Evolutionary conservation across 2,888 invertebrate species (phyloP).

Genomic region (Parnassius glacialis): DNA sequence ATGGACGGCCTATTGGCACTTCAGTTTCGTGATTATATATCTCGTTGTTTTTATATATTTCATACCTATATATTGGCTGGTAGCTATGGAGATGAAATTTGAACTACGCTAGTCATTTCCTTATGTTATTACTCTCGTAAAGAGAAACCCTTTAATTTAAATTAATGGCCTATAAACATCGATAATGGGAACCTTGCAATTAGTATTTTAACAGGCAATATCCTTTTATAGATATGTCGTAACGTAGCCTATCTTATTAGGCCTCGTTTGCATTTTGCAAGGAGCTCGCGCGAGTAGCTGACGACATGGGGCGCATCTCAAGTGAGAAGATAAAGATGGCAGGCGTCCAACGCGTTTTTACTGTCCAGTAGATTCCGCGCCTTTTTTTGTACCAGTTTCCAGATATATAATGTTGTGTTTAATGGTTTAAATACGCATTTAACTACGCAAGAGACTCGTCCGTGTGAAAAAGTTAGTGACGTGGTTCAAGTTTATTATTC

Average conservation of each 20-base stretch:
- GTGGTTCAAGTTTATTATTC: too few relatives aligned
- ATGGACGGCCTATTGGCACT: too few relatives aligned
- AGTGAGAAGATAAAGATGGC: slow-evolving; percentile 25
- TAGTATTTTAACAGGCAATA: slow-evolving; percentile 17
- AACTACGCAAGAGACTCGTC: slow-evolving; percentile 10
- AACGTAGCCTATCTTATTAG: slow-evolving; percentile 13
- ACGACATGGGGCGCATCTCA: slow-evolving; percentile 20
- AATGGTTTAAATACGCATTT: slow-evolving; percentile 9
- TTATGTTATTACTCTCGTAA: not conserved
- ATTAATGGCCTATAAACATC: slow-evolving; percentile 5
- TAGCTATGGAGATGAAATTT: too few relatives aligned
- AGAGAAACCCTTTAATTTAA: slow-evolving; percentile 4
- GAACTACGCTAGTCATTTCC: not conserved
- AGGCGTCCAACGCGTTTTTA: slow-evolving; percentile 13
- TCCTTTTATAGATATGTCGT: slow-evolving; percentile 17
- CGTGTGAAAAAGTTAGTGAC: not conserved
- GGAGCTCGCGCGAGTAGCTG: slow-evolving; percentile 28
- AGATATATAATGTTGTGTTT: not conserved
- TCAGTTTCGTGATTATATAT: too few relatives aligned
- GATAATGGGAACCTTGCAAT: slow-evolving; percentile 14
- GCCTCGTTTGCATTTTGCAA: slow-evolving; percentile 21
- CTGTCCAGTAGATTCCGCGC: slow-evolving; percentile 2
- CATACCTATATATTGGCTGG: too few relatives aligned
- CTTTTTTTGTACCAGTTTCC: slow-evolving; percentile 12
- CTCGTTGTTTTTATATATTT: too few relatives aligned